phyloP scores from a whole-genome alignment of 2,113 vertebrate genomes.

The Protobothrops mucrosquamatus region DNA sequence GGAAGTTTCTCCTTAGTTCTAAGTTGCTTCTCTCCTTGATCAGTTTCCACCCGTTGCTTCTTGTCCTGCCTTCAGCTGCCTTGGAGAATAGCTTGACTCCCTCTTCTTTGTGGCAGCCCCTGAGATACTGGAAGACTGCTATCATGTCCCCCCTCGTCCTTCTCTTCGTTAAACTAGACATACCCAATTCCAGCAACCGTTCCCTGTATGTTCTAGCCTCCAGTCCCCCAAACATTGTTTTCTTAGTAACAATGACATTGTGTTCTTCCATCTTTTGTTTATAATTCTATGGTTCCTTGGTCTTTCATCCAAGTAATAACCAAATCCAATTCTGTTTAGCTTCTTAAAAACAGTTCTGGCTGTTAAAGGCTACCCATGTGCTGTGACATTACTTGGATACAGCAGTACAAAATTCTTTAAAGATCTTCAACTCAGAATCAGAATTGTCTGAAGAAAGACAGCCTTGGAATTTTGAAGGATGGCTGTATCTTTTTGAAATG shows the following conservation, averaged over 20 bases:
- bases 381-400: neutral
- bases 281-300: neutral
- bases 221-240: neutral
- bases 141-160: no score
- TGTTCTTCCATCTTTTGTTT: neutral
- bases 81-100: no score
- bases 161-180: no score
- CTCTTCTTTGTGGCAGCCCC: no score
- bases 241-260: neutral
- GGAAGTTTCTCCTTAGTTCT: no score
- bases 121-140: no score
- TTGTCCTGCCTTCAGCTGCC: no score
- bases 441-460: neutral
- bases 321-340: neutral
- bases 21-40: no score
- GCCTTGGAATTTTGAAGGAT: neutral
- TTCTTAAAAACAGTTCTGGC: neutral
- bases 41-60: no score
- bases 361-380: neutral
- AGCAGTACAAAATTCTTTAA: neutral
- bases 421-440: neutral
- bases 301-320: neutral
- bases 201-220: no score
- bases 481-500: neutral
- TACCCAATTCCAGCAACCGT: no score